These are phyloP conservation scores for Tryphoninae sp. DNA, from an alignment of 2,888 invertebrate species.

Conservation along the genomic window DNA sequence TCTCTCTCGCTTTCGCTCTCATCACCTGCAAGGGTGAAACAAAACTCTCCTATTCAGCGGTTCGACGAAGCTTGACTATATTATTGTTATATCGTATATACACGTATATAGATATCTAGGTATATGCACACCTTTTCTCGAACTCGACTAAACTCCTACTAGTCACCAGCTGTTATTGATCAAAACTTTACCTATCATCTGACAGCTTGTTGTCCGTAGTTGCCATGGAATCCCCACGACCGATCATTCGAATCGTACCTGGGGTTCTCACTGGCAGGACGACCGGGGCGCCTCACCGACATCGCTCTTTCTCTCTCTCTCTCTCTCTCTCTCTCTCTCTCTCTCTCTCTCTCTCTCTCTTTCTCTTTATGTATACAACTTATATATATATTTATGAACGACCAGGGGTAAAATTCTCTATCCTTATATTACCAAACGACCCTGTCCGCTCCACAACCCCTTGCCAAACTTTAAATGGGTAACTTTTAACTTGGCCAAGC, in stretches of 20 bases:
- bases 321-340: slow-evolving; percentile 13
- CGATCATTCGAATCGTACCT: slow-evolving; percentile 78
- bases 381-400: not conserved
- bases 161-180: slow-evolving; percentile 80
- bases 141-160: slow-evolving; percentile 66
- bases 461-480: slow-evolving; percentile 70
- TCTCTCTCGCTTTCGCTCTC: not conserved
- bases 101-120: not conserved
- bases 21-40: slow-evolving; percentile 19
- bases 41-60: slow-evolving; percentile 14
- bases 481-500: slow-evolving; percentile 69
- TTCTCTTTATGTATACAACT: slow-evolving; percentile 10
- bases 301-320: slow-evolving; percentile 25
- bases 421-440: slow-evolving; percentile 22
- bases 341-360: slow-evolving; percentile 21
- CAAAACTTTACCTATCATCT: slow-evolving; percentile 81
- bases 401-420: slow-evolving; percentile 30
- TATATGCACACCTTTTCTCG: slow-evolving; percentile 8
- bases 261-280: slow-evolving; percentile 38
- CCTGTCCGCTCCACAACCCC: slow-evolving; percentile 20
- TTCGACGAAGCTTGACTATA: not conserved
- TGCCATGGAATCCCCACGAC: slow-evolving; percentile 77
- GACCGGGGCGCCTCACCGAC: slow-evolving; percentile 25
- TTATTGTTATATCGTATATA: not conserved
- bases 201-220: slow-evolving; percentile 81